phyloP scores from a whole-genome alignment of 2,888 invertebrate species.

The Aradus depressus region DNA sequence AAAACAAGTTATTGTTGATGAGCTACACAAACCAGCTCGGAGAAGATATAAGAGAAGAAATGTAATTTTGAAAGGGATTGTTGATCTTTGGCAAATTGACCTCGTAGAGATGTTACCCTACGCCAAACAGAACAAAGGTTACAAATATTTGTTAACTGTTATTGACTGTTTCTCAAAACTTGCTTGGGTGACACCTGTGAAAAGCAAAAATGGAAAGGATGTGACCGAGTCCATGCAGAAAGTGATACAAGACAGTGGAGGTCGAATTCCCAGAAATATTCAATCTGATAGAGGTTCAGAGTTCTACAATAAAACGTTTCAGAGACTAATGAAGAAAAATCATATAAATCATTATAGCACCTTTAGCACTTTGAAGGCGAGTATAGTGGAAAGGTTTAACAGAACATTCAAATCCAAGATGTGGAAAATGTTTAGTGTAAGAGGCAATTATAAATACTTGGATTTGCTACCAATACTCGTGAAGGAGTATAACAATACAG shows the following conservation, averaged over 20 bases:
- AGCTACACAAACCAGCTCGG: conserved; percentile 19
- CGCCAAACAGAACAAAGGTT: conserved; percentile 15
- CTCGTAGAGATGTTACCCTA: conserved; percentile 20
- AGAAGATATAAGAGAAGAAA: conserved; percentile 7
- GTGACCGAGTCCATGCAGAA: conserved; percentile 6
- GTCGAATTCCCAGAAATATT: conserved; percentile 19
- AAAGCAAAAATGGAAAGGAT: conserved; percentile 18
- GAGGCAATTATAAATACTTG: conserved; percentile 19
- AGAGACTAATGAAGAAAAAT: conserved; percentile 18
- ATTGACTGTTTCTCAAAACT: conserved; percentile 17
- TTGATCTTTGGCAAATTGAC: conserved; percentile 22
- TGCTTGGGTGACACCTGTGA: conserved; percentile 13
- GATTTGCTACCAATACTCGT: conserved; percentile 16
- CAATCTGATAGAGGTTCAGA: conserved; percentile 26
- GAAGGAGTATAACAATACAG: conserved; percentile 17
- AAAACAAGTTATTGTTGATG: conserved; percentile 3
- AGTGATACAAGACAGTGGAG: neutral
- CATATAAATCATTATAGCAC: conserved; percentile 25
- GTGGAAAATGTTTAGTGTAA: conserved; percentile 18
- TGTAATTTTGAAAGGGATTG: conserved; percentile 18
- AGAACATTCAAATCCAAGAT: conserved; percentile 21
- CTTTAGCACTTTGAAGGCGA: conserved; percentile 16
- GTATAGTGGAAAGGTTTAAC: conserved; percentile 24
- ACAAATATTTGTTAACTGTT: conserved; percentile 15
- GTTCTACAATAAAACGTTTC: conserved; percentile 23